Conservation (phyloP, 2,113 vertebrate species). For the Brevimyrus niger region DNA sequence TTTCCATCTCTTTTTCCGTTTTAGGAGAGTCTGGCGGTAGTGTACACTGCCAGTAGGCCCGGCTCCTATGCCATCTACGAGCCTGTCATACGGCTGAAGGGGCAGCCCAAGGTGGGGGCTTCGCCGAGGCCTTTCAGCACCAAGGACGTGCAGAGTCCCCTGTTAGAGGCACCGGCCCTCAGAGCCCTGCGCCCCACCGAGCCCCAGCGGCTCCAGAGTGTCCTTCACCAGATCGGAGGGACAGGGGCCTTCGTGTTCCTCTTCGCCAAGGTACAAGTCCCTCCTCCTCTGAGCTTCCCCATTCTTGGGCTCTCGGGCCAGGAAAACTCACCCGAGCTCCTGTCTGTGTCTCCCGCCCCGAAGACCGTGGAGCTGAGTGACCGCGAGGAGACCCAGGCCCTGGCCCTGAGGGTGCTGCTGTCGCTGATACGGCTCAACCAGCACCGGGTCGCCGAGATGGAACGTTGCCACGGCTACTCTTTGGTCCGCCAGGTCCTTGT, state of each 20-base stretch:
- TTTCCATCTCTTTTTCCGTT: conserved; percentile 21
- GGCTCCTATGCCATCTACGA: conserved; percentile 87
- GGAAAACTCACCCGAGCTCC: neutral
- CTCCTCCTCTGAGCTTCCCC: neutral
- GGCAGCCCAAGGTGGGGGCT: conserved; percentile 70
- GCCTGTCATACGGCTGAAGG: conserved; percentile 87
- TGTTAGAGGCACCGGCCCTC: conserved; percentile 64
- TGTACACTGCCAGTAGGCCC: conserved; percentile 76
- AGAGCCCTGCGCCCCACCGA: conserved; percentile 61
- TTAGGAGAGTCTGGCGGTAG: conserved; percentile 83
- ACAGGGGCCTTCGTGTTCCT: conserved; percentile 86
- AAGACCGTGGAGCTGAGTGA: conserved; percentile 88
- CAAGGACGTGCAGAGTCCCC: conserved; percentile 78
- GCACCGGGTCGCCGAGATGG: conserved; percentile 84
- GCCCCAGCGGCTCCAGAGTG: conserved; percentile 72
- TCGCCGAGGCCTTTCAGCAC: conserved; percentile 89
- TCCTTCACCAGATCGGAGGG: conserved; percentile 88
- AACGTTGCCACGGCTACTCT: conserved; percentile 84
- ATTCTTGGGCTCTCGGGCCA: neutral
- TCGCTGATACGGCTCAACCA: conserved; percentile 81
- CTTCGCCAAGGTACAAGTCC: conserved; percentile 77
- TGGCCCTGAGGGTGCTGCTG: conserved; percentile 76
- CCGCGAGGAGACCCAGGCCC: conserved; percentile 83
- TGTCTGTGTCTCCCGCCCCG: conserved; percentile 3
- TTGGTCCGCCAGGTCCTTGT: conserved; percentile 93